Percentiles rank a stretch among this genome's conserved stretches.
Conservation (phyloP, 2,797 vertebrate species). For the Oreortyx pictus region DNA sequence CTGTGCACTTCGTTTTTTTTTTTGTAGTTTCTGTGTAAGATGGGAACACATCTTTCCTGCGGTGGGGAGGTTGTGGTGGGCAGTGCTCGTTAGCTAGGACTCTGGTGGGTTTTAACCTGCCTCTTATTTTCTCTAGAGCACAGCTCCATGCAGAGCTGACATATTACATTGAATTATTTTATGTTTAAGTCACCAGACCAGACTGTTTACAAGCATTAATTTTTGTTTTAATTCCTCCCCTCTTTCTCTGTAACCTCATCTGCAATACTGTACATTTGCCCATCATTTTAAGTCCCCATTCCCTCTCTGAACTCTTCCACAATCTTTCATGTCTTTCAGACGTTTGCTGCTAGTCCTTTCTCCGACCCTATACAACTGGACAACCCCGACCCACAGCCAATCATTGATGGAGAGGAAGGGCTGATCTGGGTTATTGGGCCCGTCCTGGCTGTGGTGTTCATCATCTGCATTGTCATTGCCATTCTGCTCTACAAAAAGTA, state of each 20-base stretch:
- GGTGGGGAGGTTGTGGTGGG: background rate
- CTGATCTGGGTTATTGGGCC: conserved; percentile 97
- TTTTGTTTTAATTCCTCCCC: conserved; percentile 23
- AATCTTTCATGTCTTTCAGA: conserved; percentile 67
- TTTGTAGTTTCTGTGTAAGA: background rate
- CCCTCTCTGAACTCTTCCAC: background rate
- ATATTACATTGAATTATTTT: background rate
- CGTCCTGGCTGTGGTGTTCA: conserved; percentile 93
- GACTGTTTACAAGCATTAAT: background rate
- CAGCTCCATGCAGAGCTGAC: background rate
- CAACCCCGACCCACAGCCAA: conserved; percentile 86
- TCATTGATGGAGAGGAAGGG: conserved; percentile 89
- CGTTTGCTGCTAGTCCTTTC: conserved; percentile 93
- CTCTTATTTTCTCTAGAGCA: background rate
- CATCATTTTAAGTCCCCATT: background rate
- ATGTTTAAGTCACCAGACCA: background rate
- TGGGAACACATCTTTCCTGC: background rate
- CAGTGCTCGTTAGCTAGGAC: background rate
- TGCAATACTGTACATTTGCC: background rate
- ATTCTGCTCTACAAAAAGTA: conserved; percentile 97
- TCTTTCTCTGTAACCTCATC: background rate
- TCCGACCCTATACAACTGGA: conserved; percentile 90
- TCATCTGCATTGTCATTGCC: conserved; percentile 96
- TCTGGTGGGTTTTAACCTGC: background rate
- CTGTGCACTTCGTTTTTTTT: background rate